Evolutionary conservation across 2,797 vertebrate species (phyloP).

Genomic region (Acipenser transmontanus): DNA sequence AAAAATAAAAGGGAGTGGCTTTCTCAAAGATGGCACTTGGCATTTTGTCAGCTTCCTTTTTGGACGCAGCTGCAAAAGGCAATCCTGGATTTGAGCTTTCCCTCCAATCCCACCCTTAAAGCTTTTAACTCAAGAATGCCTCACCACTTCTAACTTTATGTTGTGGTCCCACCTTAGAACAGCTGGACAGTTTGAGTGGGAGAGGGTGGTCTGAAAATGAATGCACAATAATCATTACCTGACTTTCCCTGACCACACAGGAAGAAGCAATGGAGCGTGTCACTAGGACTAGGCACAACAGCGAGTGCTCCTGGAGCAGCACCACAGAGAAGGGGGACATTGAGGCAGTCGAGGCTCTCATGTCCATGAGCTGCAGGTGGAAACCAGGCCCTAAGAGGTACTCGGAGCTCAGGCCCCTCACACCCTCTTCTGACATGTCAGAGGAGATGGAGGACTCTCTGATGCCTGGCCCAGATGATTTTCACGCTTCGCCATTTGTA

Average conservation of each 20-base stretch:
- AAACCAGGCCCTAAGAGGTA: constrained; percentile 55
- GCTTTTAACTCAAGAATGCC: too few species aligned
- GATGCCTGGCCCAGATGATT: constrained; percentile 38
- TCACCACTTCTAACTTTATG: too few species aligned
- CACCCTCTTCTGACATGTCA: constrained; percentile 73
- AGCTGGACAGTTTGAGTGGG: too few species aligned
- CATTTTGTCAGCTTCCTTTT: too few species aligned
- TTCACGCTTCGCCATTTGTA: constrained; percentile 59
- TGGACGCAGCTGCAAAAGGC: too few species aligned
- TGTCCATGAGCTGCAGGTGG: constrained; percentile 76
- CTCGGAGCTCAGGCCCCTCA: constrained; percentile 64
- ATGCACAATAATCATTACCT: too few species aligned
- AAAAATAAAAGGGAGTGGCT: too few species aligned
- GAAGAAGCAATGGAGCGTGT: constrained; percentile 48
- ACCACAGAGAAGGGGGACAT: constrained; percentile 58
- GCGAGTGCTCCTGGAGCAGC: constrained; percentile 37
- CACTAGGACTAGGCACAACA: constrained; percentile 34
- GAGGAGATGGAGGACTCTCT: constrained; percentile 61
- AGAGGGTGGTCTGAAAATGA: too few species aligned
- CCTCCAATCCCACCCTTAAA: too few species aligned
- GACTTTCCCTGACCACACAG: constrained; percentile 30
- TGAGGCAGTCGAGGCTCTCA: constrained; percentile 74
- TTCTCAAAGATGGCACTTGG: too few species aligned
- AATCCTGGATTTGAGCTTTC: too few species aligned
- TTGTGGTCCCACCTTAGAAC: too few species aligned